phyloP scores from a whole-genome alignment of 2,888 invertebrate genomes.

The Caenorhabditis doughertyi region DNA sequence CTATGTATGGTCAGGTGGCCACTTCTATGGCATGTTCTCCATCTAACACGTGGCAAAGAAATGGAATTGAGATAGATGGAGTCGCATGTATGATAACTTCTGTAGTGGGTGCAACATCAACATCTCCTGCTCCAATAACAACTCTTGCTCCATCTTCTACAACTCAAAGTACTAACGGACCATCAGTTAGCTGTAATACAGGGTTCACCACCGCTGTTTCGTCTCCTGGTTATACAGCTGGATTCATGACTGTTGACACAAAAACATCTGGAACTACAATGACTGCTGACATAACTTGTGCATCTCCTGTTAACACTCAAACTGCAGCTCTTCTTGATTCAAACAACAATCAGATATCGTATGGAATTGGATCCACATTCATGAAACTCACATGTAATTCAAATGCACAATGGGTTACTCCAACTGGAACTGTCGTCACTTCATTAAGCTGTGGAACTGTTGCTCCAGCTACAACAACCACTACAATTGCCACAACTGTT shows the following conservation, averaged over 20 bases:
- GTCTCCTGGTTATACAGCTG: conserved; percentile 52
- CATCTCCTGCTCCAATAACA: conserved; percentile 58
- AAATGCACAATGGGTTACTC: conserved; percentile 65
- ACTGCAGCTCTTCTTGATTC: conserved; percentile 54
- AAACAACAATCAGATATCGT: conserved; percentile 40
- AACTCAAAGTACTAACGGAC: conserved; percentile 22
- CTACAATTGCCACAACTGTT: conserved; percentile 10
- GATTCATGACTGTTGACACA: conserved; percentile 67
- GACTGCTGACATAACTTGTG: conserved; percentile 48
- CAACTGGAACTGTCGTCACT: conserved; percentile 46
- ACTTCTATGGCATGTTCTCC: conserved; percentile 61
- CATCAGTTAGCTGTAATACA: conserved; percentile 50
- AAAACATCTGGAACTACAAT: conserved; percentile 26
- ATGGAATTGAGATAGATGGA: conserved; percentile 45
- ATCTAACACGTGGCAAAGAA: conserved; percentile 53
- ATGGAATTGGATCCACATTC: conserved; percentile 56
- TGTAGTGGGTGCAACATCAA: conserved; percentile 34
- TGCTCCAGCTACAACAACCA: conserved; percentile 34
- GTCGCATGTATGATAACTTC: conserved; percentile 66
- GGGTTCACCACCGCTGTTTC: conserved; percentile 44
- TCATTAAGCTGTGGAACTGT: conserved; percentile 58
- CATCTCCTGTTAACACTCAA: conserved; percentile 40
- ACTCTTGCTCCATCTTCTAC: conserved; percentile 35
- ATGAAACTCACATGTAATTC: conserved; percentile 67
- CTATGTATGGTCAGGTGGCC: conserved; percentile 57